Percentiles rank a stretch among this genome's conserved stretches.
phyloP scores from a whole-genome alignment of 37 sponge, comb jelly and placozoan species.

The Ianthella basta region DNA sequence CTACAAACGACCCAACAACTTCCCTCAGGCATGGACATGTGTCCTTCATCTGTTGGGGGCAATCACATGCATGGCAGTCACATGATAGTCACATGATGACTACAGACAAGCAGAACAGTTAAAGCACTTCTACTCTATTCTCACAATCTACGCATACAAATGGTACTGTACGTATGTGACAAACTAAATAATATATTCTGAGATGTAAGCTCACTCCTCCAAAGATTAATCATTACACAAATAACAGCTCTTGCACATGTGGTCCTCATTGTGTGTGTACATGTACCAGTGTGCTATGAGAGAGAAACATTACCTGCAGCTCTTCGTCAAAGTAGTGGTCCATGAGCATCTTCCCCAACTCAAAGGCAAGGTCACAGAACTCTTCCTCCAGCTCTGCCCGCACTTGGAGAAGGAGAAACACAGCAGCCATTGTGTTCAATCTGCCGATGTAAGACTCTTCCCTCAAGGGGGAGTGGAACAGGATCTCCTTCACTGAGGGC shows the following conservation, averaged over 20 bases:
- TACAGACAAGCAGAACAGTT: no score
- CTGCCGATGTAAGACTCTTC: slow-evolving; percentile 2
- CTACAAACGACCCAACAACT: not conserved
- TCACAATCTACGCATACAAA: no score
- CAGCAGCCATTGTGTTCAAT: slow-evolving; percentile 14
- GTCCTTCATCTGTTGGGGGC: not conserved
- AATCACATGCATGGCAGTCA: no score
- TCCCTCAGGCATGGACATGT: not conserved
- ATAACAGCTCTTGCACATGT: no score
- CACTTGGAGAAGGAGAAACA: slow-evolving; percentile 21
- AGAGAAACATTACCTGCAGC: not conserved
- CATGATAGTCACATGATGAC: no score
- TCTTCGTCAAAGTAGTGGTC: not conserved
- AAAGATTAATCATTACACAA: no score
- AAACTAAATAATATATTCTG: no score
- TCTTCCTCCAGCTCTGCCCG: not conserved
- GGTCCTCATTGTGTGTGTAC: no score
- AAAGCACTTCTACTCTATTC: no score
- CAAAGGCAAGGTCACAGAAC: not conserved
- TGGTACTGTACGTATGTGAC: no score
- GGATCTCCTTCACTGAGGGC: slow-evolving; percentile 23
- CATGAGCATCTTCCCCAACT: not conserved
- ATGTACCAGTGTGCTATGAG: no score
- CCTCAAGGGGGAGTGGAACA: not conserved
- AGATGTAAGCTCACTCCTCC: no score